Conservation (phyloP, 2,113 vertebrate species). For the Microtus oregoni region DNA sequence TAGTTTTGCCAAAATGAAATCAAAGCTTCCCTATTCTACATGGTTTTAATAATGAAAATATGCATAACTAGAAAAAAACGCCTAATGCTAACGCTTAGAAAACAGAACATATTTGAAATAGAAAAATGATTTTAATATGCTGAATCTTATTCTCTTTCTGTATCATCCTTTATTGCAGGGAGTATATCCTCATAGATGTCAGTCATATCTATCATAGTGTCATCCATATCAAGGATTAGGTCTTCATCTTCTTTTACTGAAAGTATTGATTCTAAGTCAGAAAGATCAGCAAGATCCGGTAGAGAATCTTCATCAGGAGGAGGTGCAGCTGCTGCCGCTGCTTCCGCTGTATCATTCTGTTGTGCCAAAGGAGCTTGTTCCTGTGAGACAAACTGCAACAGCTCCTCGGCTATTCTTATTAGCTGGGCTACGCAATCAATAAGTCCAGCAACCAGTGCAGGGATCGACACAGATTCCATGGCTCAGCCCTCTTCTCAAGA, state of each 20-base stretch:
- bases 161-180: not conserved
- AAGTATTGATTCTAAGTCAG: constrained; percentile 65
- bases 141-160: not conserved
- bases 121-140: not conserved
- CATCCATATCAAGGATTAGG: constrained; percentile 43
- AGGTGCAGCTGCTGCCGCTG: not conserved
- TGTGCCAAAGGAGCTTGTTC: not conserved
- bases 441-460: constrained; percentile 12
- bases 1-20: constrained; percentile 35
- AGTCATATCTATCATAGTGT: constrained; percentile 22
- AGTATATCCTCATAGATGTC: not conserved
- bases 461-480: not conserved
- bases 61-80: constrained; percentile 55
- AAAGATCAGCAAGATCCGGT: constrained; percentile 62
- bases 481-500: not conserved
- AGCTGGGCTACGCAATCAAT: constrained; percentile 65
- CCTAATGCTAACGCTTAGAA: not conserved
- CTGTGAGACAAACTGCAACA: constrained; percentile 41
- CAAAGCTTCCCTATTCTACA: constrained; percentile 54
- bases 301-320: constrained; percentile 6
- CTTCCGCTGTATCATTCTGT: not conserved
- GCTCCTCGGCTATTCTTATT: constrained; percentile 53
- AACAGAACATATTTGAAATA: constrained; percentile 30
- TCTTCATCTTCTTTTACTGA: constrained; percentile 41
- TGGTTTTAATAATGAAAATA: constrained; percentile 23